Base-by-base conservation (phyloP, 92 coral and sea anemone genomes). In the Phymanthus crucifer region DNA sequence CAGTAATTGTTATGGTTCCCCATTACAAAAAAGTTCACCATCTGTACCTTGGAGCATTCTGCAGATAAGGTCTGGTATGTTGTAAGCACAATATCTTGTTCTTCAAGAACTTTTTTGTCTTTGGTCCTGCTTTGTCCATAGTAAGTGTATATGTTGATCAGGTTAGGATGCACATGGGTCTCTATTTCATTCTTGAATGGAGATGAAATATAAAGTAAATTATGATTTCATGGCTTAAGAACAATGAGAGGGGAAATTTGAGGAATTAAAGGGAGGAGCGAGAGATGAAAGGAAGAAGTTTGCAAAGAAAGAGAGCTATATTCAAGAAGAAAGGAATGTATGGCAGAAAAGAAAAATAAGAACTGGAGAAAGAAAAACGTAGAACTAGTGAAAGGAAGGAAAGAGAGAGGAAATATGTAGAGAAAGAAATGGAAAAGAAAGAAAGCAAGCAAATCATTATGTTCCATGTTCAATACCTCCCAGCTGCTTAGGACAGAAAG, bases 31-130 rank as follows among this genome's bases (percentile, higher is more conserved):
- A 54, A 54, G 14, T 54, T 21, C 34, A 6, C 16, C n/a, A 69
- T 0, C 16, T n/a, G 26, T 27, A 91, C 96, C 93, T 88, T 91
- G 27, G 96, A 83, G 75, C 56, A 91, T 61, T 91, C 96, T 36
- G 96, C 85, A 66, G 96, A 83, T 23, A 91, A 75, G 10, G 93
- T 91, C 78, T 91, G 96, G 80, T 91, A 91, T 14, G 96, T 91
- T 70, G 96, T 91, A 6, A 91, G 81, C 9, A 91, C 96, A 80
- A 91, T 85, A 78, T 91, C 96, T 73, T 88, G 96, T 24, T 91
- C 93, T 71, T 90, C 93, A 14, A 91, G 76, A 46, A 86, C 40
- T 61, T 80, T 86, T 32, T 79, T 71, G 57, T 86, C 86, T 73
- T 89, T 91, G 47, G 87, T 91, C 38, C 93, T 89, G 35, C 86